Percentiles rank a stretch among this genome's conserved stretches.
phyloP scores from a whole-genome alignment of 1,140 invertebrate species.

The Psilanteris sp. region DNA sequence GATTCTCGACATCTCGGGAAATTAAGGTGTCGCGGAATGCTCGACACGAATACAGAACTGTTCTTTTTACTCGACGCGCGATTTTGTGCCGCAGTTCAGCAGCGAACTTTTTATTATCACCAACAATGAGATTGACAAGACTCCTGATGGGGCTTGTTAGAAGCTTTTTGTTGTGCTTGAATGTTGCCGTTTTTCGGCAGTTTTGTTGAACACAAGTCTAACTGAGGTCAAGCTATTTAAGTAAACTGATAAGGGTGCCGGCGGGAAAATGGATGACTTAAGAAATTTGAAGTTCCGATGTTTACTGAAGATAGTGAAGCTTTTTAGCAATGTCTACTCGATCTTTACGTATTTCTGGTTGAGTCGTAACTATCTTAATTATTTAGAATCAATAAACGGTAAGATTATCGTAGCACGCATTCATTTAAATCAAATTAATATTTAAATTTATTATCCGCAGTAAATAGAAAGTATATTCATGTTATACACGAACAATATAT shows the following conservation, averaged over 20 bases:
- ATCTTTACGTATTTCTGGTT: too few species aligned
- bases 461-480: too few species aligned
- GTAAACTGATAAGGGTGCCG: constrained; percentile 27
- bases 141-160: constrained; percentile 54
- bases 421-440: too few species aligned
- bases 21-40: constrained; percentile 64
- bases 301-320: not conserved
- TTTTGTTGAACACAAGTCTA: constrained; percentile 6
- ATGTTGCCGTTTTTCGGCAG: constrained; percentile 44
- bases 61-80: constrained; percentile 27
- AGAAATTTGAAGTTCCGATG: constrained; percentile 23
- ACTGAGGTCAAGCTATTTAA: constrained; percentile 18
- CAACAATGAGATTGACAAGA: constrained; percentile 58
- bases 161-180: constrained; percentile 42
- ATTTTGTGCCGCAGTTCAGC: constrained; percentile 13
- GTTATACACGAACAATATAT: too few species aligned
- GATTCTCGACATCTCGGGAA: constrained; percentile 58
- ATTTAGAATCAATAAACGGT: too few species aligned
- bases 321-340: too few species aligned
- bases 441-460: too few species aligned
- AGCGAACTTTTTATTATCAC: constrained; percentile 38
- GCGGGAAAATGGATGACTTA: constrained; percentile 9
- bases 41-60: constrained; percentile 45
- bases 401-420: too few species aligned
- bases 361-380: too few species aligned